phyloP scores from a whole-genome alignment of 2,888 invertebrate genomes.

The Cerastoderma edule region DNA sequence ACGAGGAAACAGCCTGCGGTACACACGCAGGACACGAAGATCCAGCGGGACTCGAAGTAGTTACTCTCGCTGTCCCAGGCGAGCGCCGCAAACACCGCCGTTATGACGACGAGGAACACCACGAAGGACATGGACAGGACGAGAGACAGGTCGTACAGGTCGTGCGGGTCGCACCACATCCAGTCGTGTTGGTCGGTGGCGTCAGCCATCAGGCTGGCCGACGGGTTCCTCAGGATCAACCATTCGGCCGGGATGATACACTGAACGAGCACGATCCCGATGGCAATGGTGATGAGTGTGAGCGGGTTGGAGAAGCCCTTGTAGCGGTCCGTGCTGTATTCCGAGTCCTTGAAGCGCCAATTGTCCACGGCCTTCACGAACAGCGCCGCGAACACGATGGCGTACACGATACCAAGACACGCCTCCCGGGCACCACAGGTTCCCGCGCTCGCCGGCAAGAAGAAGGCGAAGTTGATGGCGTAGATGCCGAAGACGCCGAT shows the following conservation, averaged over 20 bases:
- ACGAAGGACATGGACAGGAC: constrained; percentile 84
- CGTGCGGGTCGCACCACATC: constrained; percentile 78
- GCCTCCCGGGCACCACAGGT: constrained; percentile 84
- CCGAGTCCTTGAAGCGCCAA: constrained; percentile 80
- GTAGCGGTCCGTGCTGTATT: constrained; percentile 67
- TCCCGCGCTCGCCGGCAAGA: constrained; percentile 81
- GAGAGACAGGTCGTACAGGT: constrained; percentile 82
- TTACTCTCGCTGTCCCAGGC: constrained; percentile 83
- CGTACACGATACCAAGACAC: constrained; percentile 84
- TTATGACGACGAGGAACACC: constrained; percentile 83
- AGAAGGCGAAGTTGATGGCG: constrained; percentile 84
- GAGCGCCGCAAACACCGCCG: constrained; percentile 82
- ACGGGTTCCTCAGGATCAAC: constrained; percentile 83
- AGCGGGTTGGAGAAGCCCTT: constrained; percentile 78
- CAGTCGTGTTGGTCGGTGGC: constrained; percentile 66
- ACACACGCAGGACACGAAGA: constrained; percentile 73
- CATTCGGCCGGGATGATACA: constrained; percentile 83
- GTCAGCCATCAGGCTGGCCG: constrained; percentile 70
- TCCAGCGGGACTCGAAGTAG: constrained; percentile 83
- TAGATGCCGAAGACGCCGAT: constrained; percentile 84
- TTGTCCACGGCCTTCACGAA: constrained; percentile 84
- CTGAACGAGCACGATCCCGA: constrained; percentile 81
- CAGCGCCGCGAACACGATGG: constrained; percentile 83
- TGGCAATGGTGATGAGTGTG: constrained; percentile 80
- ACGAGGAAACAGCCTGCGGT: constrained; percentile 82